Evolutionary conservation across 2,888 invertebrate genomes (phyloP).

Genomic region (Scaptomyza flava): DNA sequence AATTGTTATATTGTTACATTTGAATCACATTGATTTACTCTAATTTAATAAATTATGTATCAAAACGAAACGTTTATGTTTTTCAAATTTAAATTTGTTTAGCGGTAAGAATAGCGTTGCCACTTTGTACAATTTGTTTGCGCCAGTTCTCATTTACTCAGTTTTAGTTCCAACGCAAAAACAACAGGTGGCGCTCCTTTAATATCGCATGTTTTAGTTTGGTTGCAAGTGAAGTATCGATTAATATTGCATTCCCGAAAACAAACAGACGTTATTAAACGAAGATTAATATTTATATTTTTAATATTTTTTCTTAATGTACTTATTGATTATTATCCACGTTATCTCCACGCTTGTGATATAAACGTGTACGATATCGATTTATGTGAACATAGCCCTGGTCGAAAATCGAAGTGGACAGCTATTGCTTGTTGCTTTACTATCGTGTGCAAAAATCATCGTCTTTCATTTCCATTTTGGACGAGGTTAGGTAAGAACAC

Average conservation of each 20-base stretch:
- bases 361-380: constrained; percentile 21
- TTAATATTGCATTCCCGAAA: no score
- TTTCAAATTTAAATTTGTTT: constrained; percentile 3
- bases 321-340: no score
- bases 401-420: background rate
- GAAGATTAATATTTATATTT: no score
- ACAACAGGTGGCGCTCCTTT: constrained; percentile 17
- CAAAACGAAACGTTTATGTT: background rate
- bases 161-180: background rate
- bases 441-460: constrained; percentile 28
- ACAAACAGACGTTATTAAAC: no score
- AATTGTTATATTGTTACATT: constrained; percentile 10
- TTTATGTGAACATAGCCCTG: constrained; percentile 1
- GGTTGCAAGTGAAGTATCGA: background rate
- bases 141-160: background rate
- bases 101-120: constrained; percentile 8
- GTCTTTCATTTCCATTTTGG: constrained; percentile 76
- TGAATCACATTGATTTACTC: constrained; percentile 81
- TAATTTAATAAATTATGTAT: constrained; percentile 45
- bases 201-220: background rate
- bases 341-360: no score
- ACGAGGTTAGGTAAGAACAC: constrained; percentile 84
- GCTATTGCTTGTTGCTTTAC: constrained; percentile 22
- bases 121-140: background rate
- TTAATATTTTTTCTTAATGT: no score